Conservation (phyloP, 2,888 invertebrate species). For the Sphaerophoria rueppellii region DNA sequence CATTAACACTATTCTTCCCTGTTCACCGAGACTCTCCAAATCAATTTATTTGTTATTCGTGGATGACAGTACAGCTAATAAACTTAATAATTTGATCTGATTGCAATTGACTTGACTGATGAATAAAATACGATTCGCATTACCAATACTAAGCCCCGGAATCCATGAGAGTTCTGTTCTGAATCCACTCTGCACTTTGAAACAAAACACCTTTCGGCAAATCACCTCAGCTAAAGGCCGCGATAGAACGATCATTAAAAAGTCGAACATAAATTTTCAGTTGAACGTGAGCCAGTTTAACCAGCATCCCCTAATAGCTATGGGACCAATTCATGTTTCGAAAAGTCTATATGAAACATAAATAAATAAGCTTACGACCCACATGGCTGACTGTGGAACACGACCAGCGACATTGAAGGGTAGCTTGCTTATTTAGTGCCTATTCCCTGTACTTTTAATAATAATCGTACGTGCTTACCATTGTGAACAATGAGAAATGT, state of each 20-base stretch:
- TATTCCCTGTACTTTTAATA: slow-evolving; percentile 33
- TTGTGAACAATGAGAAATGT: background rate
- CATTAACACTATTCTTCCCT: background rate
- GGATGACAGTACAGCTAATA: slow-evolving; percentile 41
- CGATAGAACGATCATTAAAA: slow-evolving; percentile 9
- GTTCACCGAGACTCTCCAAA: background rate
- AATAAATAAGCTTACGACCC: background rate
- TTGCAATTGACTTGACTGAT: slow-evolving; percentile 36
- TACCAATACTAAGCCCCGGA: slow-evolving; percentile 4
- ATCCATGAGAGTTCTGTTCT: slow-evolving; percentile 28
- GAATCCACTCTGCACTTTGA: background rate
- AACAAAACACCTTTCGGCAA: slow-evolving; percentile 9
- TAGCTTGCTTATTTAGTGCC: background rate
- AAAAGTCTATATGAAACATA: slow-evolving; percentile 5
- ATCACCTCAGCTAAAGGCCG: background rate
- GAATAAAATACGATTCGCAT: slow-evolving; percentile 13
- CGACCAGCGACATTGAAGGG: too few species aligned
- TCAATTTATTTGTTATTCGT: slow-evolving; percentile 25
- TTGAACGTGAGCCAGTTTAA: slow-evolving; percentile 5
- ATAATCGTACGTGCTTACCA: slow-evolving; percentile 32
- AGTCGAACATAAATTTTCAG: slow-evolving; percentile 16
- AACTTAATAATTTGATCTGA: slow-evolving; percentile 43
- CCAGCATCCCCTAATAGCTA: too few species aligned
- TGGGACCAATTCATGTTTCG: background rate
- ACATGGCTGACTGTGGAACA: too few species aligned